Conservation (phyloP, 2,113 vertebrate species). For the Chlamydotis undulata region DNA sequence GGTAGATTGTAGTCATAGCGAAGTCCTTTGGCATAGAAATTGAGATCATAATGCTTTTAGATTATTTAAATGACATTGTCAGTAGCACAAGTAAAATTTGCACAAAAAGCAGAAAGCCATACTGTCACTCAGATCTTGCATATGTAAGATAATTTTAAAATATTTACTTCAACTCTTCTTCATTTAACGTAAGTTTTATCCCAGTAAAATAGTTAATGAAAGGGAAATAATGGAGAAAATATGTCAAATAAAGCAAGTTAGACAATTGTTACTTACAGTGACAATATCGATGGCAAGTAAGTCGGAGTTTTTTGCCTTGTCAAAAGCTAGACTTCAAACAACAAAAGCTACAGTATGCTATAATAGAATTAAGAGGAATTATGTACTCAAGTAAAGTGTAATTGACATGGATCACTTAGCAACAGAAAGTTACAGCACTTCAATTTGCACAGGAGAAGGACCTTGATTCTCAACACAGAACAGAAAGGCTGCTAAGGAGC, state of each 20-base stretch:
- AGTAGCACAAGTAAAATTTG: not conserved
- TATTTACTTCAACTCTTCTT: not conserved
- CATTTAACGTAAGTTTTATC: not conserved
- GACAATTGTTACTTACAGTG: not conserved
- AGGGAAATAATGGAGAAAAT: not conserved
- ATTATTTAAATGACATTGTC: not conserved
- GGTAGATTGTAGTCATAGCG: not conserved
- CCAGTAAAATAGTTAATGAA: not conserved
- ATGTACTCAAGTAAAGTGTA: not conserved
- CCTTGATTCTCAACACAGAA: not conserved
- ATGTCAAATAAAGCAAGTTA: not conserved
- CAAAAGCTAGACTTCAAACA: not conserved
- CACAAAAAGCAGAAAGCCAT: not conserved
- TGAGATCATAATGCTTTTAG: not conserved
- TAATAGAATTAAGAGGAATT: not conserved
- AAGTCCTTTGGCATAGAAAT: not conserved
- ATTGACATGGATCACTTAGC: not conserved
- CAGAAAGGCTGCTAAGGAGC: not conserved
- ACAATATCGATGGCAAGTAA: not conserved
- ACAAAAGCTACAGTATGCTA: not conserved
- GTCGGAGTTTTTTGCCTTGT: not conserved
- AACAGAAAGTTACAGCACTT: not conserved
- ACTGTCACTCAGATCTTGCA: not conserved
- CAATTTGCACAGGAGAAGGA: not conserved
- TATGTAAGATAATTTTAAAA: not conserved